Percentiles rank a stretch among this genome's conserved stretches.
Evolutionary conservation across 1,140 invertebrate species (phyloP).

Genomic region (Achroia grisella): DNA sequence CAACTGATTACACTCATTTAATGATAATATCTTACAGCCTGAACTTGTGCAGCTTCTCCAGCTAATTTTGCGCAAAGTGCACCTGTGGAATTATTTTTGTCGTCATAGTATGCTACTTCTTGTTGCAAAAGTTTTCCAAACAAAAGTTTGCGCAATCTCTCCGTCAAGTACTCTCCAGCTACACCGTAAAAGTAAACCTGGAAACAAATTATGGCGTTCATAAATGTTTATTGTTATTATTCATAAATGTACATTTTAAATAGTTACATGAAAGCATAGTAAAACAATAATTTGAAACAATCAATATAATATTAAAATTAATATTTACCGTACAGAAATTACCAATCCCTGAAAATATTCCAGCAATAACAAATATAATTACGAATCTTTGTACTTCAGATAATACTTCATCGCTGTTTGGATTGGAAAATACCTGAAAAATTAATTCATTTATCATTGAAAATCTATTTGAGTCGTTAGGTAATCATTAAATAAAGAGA

Average conservation of each 20-base stretch:
- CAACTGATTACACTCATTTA: too few species aligned
- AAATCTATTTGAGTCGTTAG: too few species aligned
- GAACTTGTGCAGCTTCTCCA: slow-evolving; percentile 83
- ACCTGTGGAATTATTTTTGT: slow-evolving; percentile 79
- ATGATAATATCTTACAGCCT: slow-evolving; percentile 76
- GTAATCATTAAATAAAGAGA: too few species aligned
- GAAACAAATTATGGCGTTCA: not conserved
- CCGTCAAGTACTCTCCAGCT: slow-evolving; percentile 82
- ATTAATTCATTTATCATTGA: too few species aligned
- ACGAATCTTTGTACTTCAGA: slow-evolving; percentile 73
- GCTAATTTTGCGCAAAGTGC: slow-evolving; percentile 81
- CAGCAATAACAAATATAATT: slow-evolving; percentile 79
- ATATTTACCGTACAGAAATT: slow-evolving; percentile 77
- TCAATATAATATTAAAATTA: not conserved
- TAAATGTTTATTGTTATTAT: too few species aligned
- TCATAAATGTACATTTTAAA: too few species aligned
- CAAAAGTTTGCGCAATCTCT: slow-evolving; percentile 76
- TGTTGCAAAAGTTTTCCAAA: slow-evolving; percentile 81
- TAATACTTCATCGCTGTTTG: slow-evolving; percentile 67
- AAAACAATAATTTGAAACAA: too few species aligned
- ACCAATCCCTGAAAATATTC: slow-evolving; percentile 76
- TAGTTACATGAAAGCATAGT: too few species aligned
- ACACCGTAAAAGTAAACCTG: slow-evolving; percentile 75
- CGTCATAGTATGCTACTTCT: slow-evolving; percentile 85
- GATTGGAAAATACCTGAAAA: slow-evolving; percentile 63